A percentile compares a stretch with the other conserved stretches of the same genome.
Conservation (phyloP, 1,140 invertebrate species). For the Bactericera cockerelli region DNA sequence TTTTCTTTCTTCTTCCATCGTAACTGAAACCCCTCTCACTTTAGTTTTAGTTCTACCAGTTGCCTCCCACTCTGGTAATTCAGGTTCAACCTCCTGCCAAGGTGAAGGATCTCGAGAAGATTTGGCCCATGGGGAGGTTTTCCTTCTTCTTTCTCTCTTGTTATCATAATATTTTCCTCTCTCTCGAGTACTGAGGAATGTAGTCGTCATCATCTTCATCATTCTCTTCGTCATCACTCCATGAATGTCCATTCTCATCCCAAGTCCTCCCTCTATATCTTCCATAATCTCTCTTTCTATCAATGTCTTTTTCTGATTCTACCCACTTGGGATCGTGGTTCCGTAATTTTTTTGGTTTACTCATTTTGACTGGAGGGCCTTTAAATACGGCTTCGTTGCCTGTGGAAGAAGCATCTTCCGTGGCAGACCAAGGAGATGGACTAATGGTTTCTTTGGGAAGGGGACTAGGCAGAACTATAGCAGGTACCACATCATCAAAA, state of each 20-base stretch:
- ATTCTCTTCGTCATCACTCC: conserved; percentile 28
- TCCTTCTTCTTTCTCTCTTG: conserved; percentile 19
- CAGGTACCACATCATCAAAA: conserved; percentile 30
- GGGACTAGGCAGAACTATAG: conserved; percentile 30
- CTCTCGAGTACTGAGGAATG: conserved; percentile 16
- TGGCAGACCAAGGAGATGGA: conserved; percentile 57
- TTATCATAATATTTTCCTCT: conserved; percentile 10
- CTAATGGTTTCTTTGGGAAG: conserved; percentile 33
- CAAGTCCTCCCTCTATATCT: conserved; percentile 23
- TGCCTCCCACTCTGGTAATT: conserved; percentile 21
- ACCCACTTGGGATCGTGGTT: conserved; percentile 20
- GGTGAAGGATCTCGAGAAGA: conserved; percentile 49
- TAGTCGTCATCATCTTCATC: conserved; percentile 21
- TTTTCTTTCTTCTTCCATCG: conserved; percentile 23
- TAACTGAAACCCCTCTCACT: conserved; percentile 17
- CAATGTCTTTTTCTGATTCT: conserved; percentile 26
- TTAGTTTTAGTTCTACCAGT: conserved; percentile 19
- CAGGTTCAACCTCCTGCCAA: conserved; percentile 43
- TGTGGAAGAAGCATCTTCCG: conserved; percentile 34
- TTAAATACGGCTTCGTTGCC: neutral
- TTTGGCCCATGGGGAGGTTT: conserved; percentile 21
- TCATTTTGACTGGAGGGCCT: neutral
- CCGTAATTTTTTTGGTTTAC: neutral
- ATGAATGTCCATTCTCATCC: conserved; percentile 24
- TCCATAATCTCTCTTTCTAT: conserved; percentile 18